Conservation (phyloP, 1,140 invertebrate species). For the Drosophila nikananu region DNA sequence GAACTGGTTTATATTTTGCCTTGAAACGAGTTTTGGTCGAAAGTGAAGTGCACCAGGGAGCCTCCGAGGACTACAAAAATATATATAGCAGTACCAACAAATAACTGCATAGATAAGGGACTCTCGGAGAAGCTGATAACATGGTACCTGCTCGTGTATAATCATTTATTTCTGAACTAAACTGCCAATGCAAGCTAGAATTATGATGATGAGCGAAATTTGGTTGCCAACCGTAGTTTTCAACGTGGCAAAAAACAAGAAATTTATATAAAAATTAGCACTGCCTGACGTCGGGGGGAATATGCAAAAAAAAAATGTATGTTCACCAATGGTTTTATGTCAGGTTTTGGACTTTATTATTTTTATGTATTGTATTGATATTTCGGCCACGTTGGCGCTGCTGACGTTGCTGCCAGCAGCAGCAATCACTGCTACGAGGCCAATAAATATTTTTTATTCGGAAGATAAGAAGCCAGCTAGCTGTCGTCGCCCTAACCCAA, state of each 20-base stretch:
- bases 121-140: conserved; percentile 13
- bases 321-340: conserved; percentile 4
- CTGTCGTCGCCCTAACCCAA: conserved; percentile 14
- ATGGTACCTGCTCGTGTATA: not conserved
- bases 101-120: conserved; percentile 52
- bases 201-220: conserved; percentile 41
- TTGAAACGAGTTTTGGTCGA: conserved; percentile 70
- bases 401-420: conserved; percentile 63
- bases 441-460: conserved; percentile 45
- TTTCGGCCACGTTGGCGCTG: conserved; percentile 72
- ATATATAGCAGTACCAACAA: not conserved
- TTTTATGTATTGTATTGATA: conserved; percentile 5
- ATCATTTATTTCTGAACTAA: conserved; percentile 22
- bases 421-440: conserved; percentile 32
- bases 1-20: conserved; percentile 62
- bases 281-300: not conserved
- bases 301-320: conserved; percentile 33
- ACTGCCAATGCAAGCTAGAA: conserved; percentile 54
- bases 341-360: conserved; percentile 20
- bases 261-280: conserved; percentile 27
- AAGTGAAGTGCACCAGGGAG: conserved; percentile 70
- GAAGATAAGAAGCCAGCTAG: conserved; percentile 39
- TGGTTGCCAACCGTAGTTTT: conserved; percentile 28
- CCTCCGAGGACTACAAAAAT: not conserved
- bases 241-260: conserved; percentile 64